A percentile compares a stretch with the other conserved stretches of the same genome.
phyloP scores from a whole-genome alignment of 2,888 invertebrate genomes.

The Tortricodes alternella region DNA sequence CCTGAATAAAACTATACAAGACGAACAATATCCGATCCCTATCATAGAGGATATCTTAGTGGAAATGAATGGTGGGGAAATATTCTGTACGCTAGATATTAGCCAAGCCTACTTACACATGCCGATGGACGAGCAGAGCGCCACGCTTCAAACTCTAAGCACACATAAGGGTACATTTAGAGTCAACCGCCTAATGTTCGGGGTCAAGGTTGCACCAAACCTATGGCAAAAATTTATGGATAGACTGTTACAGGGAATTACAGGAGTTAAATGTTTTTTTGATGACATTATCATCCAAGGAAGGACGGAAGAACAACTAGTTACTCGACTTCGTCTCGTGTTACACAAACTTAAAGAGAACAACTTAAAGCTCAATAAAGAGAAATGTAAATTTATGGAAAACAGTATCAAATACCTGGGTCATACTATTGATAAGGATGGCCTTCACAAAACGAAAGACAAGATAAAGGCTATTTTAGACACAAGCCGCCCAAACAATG shows the following conservation, averaged over 20 bases:
- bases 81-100: background rate
- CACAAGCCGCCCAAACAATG: background rate
- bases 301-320: background rate
- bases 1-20: background rate
- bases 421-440: background rate
- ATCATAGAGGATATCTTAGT: background rate
- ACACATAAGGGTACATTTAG: constrained; percentile 2
- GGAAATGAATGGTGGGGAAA: background rate
- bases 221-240: background rate
- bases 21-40: constrained; percentile 2
- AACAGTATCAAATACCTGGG: background rate
- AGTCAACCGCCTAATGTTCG: constrained; percentile 5
- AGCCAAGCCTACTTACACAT: background rate
- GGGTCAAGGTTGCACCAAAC: background rate
- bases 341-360: background rate
- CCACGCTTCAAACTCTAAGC: background rate
- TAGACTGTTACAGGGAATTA: background rate
- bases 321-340: background rate
- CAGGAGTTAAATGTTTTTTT: constrained; percentile 1
- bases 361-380: background rate
- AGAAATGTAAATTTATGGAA: background rate
- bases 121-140: background rate
- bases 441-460: constrained; percentile 5
- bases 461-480: constrained; percentile 6
- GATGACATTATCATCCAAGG: constrained; percentile 4